Conservation (phyloP, 2,888 invertebrate genomes). For the Mesorhabditis spiculigera region DNA sequence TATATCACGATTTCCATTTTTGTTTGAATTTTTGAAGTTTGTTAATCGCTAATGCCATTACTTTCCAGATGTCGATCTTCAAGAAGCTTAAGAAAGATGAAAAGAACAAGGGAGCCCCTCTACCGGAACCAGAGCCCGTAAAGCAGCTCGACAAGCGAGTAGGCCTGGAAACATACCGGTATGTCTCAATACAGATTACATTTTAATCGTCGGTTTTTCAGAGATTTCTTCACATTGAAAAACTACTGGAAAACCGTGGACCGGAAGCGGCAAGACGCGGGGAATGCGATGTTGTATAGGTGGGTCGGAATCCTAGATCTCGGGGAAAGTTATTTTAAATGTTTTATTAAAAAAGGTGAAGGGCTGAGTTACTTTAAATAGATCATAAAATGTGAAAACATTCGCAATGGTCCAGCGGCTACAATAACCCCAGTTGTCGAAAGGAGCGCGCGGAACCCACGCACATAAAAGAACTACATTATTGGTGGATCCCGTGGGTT, state of each 20-base stretch:
- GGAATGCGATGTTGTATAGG: constrained; percentile 38
- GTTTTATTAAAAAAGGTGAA: too few species aligned
- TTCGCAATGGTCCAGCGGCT: not conserved
- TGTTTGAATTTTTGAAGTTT: not conserved
- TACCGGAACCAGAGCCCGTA: constrained; percentile 49
- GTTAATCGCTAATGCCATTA: not conserved
- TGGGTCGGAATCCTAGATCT: constrained; percentile 15
- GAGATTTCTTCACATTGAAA: constrained; percentile 56
- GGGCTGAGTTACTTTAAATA: too few species aligned
- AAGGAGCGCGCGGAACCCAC: not conserved
- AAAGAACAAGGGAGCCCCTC: constrained; percentile 41
- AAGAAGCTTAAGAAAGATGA: constrained; percentile 47
- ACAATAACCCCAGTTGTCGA: constrained; percentile 3
- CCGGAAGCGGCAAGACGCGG: constrained; percentile 46
- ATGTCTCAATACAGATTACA: not conserved
- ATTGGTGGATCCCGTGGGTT: not conserved
- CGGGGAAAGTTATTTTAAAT: too few species aligned
- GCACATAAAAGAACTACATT: not conserved
- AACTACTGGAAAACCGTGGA: constrained; percentile 58
- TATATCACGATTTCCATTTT: not conserved
- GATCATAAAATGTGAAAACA: too few species aligned
- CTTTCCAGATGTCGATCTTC: constrained; percentile 50
- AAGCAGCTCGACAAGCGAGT: constrained; percentile 50
- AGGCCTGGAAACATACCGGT: constrained; percentile 52
- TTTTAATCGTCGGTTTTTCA: constrained; percentile 15